Conservation (phyloP, 2,113 vertebrate genomes). For the Heloderma charlesbogerti region DNA sequence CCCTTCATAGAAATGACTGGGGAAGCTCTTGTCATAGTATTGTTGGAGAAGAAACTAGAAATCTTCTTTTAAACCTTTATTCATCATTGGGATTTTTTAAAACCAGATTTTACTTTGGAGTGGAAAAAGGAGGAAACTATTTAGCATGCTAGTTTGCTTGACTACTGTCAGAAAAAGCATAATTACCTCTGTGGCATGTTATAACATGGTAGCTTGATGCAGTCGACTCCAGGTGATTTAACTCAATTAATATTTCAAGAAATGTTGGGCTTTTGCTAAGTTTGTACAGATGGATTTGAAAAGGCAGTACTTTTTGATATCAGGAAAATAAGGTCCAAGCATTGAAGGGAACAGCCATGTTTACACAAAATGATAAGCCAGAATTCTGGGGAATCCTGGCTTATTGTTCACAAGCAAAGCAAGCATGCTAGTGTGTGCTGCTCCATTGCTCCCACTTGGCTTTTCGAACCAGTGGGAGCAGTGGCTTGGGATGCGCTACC, state of each 20-base stretch:
- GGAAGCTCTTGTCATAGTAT: not conserved
- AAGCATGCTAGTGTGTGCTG: not conserved
- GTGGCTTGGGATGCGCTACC: not conserved
- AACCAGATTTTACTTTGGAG: not conserved
- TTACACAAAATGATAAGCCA: not conserved
- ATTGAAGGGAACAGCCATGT: not conserved
- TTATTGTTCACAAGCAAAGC: not conserved
- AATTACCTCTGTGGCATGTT: not conserved
- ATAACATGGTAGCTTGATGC: not conserved
- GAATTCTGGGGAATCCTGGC: not conserved
- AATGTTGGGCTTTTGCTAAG: not conserved
- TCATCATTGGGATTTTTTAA: not conserved
- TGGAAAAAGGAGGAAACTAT: not conserved
- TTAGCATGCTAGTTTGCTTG: not conserved
- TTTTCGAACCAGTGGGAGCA: not conserved
- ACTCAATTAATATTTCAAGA: not conserved
- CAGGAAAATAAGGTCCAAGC: not conserved
- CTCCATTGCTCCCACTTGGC: not conserved
- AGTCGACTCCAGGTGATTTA: not conserved
- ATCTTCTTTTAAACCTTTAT: not conserved
- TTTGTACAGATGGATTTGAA: not conserved
- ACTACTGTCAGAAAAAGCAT: not conserved
- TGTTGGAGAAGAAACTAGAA: not conserved
- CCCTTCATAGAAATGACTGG: not conserved
- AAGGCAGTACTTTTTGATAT: not conserved